Percentiles rank a stretch among this genome's conserved stretches.
phyloP scores from a whole-genome alignment of 2,113 vertebrate species.

The Dicaeum eximium region DNA sequence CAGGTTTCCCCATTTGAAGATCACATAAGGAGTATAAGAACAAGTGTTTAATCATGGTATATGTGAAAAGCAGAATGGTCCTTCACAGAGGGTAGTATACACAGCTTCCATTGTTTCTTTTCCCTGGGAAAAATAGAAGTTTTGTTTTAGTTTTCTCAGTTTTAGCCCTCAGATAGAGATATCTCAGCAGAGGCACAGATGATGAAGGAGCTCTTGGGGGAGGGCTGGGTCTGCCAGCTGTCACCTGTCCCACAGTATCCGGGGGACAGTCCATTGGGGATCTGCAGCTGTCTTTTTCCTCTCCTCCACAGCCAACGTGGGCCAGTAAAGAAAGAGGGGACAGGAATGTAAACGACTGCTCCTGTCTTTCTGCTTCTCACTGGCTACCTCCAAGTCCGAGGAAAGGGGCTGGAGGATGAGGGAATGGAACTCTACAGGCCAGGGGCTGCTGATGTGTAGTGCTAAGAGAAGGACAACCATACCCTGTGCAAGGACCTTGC shows the following conservation, averaged over 20 bases:
- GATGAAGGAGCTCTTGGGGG: neutral
- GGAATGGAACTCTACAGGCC: neutral
- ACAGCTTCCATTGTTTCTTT: neutral
- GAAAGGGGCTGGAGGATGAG: neutral
- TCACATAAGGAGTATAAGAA: neutral
- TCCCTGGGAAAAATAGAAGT: neutral
- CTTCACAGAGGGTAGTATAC: neutral
- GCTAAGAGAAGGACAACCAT: neutral
- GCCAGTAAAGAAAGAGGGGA: neutral
- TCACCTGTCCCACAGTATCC: fast-evolving
- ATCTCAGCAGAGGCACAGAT: neutral
- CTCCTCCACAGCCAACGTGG: neutral
- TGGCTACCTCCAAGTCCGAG: fast-evolving
- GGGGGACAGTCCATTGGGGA: fast-evolving
- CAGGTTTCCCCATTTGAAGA: conserved; percentile 19
- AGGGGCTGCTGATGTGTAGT: neutral
- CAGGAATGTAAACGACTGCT: neutral
- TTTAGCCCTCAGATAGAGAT: neutral
- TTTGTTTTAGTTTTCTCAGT: neutral
- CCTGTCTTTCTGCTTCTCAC: neutral
- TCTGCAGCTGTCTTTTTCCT: neutral
- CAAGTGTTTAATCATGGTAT: neutral
- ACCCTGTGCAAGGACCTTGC: fast-evolving
- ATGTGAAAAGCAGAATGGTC: neutral
- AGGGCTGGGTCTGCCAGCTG: neutral